Evolutionary conservation across 2,888 invertebrate species (phyloP), one percentile per base, ranked within the genome.

Genomic region (Carcina quercana): DNA sequence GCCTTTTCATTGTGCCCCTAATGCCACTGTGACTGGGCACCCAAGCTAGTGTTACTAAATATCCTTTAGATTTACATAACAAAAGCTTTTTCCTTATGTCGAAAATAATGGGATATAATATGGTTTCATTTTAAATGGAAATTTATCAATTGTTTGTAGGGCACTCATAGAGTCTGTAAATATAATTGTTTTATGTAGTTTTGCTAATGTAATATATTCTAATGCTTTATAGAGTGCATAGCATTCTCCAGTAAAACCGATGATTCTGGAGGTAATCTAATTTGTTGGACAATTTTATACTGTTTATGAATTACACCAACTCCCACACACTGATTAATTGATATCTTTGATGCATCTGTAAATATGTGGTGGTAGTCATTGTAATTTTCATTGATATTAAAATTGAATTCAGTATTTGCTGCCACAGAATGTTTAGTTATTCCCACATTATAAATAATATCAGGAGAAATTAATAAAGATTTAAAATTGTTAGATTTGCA

Each of bases 221-320:
- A 39, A 3, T 3, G 39, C 36, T 19, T 36, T 34, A 1, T 14
- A 25, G 13, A 32, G 26, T 11, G 20, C 35, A 10, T 32, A 7
- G 15, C 29, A 20, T 15, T 37, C 34, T 1, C 31, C 37, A 13
- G 31, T 31, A 37, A 37, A 7, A 31, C 30, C 2, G 34, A 34
- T 2, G 34, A 8, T 2, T 21, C 5, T 3, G 31, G 15, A 6
- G 34, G 31, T 5, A 5, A 28, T 20, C 28, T 37, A 25, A 19
- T 24, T n/a, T 15, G 19, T 13, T 33, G 10, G 2, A 33, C 11
- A 3, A 37, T 24, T 5, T 20, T 28, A 10, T 13, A 37, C 13
- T 29, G 28, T 1, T 34, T 30, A 3, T 29, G 30, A 31, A 34
- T 34, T 1, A 34, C 34, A 1, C 34, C 38, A 8, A 26, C 7